A percentile compares a stretch with the other conserved stretches of the same genome.
Conservation (phyloP, 2,888 invertebrate genomes). For the Meliscaeva auricollis region DNA sequence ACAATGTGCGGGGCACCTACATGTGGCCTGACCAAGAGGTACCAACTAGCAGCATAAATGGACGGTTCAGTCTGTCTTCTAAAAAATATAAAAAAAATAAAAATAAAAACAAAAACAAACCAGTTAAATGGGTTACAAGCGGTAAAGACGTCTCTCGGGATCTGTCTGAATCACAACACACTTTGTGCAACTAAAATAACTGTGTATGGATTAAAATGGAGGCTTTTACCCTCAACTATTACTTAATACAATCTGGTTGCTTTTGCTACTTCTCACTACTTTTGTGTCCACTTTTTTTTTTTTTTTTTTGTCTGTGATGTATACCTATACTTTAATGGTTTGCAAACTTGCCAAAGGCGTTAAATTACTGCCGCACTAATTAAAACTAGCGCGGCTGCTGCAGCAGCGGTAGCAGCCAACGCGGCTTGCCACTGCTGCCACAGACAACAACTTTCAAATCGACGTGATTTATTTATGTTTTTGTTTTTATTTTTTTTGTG, state of each 20-base stretch:
- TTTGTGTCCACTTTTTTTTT: constrained; percentile 29
- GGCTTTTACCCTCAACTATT: constrained; percentile 36
- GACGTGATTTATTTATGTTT: constrained; percentile 64
- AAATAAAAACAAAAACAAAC: constrained; percentile 6
- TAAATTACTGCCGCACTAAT: constrained; percentile 68
- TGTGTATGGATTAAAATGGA: constrained; percentile 35
- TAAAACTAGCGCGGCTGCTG: constrained; percentile 40
- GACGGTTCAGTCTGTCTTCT: not conserved
- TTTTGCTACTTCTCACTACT: constrained; percentile 9
- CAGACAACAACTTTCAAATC: constrained; percentile 72
- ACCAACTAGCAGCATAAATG: constrained; percentile 15
- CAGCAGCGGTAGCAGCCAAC: not conserved
- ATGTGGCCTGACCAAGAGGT: constrained; percentile 19
- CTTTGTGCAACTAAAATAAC: constrained; percentile 29
- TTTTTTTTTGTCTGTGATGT: not conserved
- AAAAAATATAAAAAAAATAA: not conserved
- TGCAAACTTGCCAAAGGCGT: constrained; percentile 51
- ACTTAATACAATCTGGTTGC: constrained; percentile 39
- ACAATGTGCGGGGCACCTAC: constrained; percentile 39
- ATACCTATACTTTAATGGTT: constrained; percentile 35
- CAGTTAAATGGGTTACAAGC: constrained; percentile 38
- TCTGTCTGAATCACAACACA: constrained; percentile 41
- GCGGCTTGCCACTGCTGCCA: constrained; percentile 5
- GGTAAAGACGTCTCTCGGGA: constrained; percentile 33
- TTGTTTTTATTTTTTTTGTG: not conserved